A percentile compares a stretch with the other conserved stretches of the same genome.
phyloP scores from a whole-genome alignment of 2,113 vertebrate species.

The Ibidorhyncha struthersii region DNA sequence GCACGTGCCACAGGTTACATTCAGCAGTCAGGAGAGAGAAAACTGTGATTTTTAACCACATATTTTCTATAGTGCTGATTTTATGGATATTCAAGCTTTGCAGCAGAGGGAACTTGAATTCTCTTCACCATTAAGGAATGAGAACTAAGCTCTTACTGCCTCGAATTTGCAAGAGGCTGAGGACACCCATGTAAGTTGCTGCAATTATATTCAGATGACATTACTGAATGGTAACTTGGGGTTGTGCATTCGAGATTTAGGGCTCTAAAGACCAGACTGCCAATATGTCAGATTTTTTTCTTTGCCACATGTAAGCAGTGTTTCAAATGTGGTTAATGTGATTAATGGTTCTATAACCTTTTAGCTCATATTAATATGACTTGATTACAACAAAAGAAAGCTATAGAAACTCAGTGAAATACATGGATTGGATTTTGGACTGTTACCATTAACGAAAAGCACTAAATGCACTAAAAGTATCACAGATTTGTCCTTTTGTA shows the following conservation, averaged over 20 bases:
- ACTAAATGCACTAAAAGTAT: not conserved
- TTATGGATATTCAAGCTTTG: not conserved
- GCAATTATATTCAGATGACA: not conserved
- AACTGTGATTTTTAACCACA: not conserved
- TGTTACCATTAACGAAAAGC: not conserved
- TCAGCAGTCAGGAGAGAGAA: not conserved
- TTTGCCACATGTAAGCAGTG: not conserved
- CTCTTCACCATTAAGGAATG: not conserved
- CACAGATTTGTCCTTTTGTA: not conserved
- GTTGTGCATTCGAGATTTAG: not conserved
- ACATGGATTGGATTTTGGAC: not conserved
- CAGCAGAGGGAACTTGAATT: not conserved
- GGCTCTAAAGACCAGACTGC: not conserved
- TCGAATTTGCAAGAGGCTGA: not conserved
- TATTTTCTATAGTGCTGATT: not conserved
- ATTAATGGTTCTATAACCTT: not conserved
- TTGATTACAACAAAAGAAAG: not conserved
- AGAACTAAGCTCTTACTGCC: not conserved
- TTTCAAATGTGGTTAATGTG: not conserved
- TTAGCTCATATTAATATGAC: too few relatives aligned
- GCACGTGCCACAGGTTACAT: not conserved
- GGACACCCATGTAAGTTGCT: not conserved
- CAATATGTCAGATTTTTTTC: not conserved
- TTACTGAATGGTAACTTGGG: not conserved
- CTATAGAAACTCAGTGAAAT: not conserved